These are phyloP conservation scores for Octomys mimax DNA, from an alignment of 2,797 vertebrate genomes.

Conservation along the genomic window DNA sequence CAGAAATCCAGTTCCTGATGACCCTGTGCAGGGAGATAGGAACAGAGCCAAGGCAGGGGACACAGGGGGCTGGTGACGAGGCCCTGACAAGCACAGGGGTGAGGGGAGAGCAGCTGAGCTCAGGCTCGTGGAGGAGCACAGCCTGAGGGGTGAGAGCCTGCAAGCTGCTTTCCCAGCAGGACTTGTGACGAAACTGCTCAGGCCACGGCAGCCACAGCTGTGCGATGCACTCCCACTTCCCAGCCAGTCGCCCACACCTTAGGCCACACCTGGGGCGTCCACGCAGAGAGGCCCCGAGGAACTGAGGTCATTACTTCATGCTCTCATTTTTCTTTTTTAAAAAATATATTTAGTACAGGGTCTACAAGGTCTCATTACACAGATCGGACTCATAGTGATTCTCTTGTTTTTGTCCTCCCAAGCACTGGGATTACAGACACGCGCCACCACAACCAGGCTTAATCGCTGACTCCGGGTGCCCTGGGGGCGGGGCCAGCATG, in stretches of 20 bases:
- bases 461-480: too few species aligned
- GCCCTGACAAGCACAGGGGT: background rate
- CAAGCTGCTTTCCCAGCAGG: background rate
- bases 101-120: background rate
- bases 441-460: too few species aligned
- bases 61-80: background rate
- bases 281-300: background rate
- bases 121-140: background rate
- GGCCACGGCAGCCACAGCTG: accelerated
- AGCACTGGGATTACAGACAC: too few species aligned
- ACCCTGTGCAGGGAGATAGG: background rate
- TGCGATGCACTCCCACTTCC: background rate
- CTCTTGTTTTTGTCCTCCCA: too few species aligned
- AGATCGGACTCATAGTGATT: too few species aligned
- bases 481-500: too few species aligned
- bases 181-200: background rate
- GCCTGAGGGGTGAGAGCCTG: background rate
- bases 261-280: background rate
- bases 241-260: background rate
- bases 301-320: background rate
- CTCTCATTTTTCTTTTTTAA: background rate
- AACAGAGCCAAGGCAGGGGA: background rate
- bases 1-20: background rate
- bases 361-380: too few species aligned
- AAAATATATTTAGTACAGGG: too few species aligned